Conservation (phyloP, 2,113 vertebrate species). For the Leptodactylus fuscus region DNA sequence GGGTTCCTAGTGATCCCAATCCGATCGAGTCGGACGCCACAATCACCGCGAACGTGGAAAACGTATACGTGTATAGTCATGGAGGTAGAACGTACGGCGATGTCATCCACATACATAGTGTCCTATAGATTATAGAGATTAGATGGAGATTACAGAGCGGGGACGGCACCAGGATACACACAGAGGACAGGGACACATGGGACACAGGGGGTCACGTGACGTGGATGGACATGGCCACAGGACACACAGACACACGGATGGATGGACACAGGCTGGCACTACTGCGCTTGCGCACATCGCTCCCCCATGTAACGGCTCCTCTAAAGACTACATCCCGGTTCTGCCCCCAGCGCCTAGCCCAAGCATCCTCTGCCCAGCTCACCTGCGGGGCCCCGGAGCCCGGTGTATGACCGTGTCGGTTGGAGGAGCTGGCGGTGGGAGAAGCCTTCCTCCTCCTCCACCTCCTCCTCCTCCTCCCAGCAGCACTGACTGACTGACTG, state of each 20-base stretch:
- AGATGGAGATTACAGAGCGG: constrained; percentile 1
- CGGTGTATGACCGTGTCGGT: constrained; percentile 44
- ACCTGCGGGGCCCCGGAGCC: constrained; percentile 58
- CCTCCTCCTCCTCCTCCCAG: constrained; percentile 51
- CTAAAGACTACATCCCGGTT: background rate
- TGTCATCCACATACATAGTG: too few relatives aligned
- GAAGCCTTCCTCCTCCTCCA: constrained; percentile 51
- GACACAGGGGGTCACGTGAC: background rate
- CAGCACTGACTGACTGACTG: constrained; percentile 31
- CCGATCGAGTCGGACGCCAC: too few relatives aligned
- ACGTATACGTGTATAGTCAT: too few relatives aligned
- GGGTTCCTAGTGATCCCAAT: too few relatives aligned
- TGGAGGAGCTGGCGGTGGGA: constrained; percentile 57
- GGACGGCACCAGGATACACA: background rate
- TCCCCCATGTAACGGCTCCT: constrained; percentile 38
- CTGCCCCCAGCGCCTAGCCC: background rate
- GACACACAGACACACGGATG: constrained; percentile 37
- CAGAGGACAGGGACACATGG: background rate
- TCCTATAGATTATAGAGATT: background rate
- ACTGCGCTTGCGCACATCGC: constrained; percentile 39
- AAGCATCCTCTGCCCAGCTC: constrained; percentile 7
- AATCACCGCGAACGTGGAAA: too few relatives aligned
- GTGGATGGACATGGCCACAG: background rate
- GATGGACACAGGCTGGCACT: constrained; percentile 20
- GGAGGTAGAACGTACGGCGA: too few relatives aligned